Base-by-base conservation (phyloP, 2,113 vertebrate genomes). In the Craseonycteris thonglongyai region DNA sequence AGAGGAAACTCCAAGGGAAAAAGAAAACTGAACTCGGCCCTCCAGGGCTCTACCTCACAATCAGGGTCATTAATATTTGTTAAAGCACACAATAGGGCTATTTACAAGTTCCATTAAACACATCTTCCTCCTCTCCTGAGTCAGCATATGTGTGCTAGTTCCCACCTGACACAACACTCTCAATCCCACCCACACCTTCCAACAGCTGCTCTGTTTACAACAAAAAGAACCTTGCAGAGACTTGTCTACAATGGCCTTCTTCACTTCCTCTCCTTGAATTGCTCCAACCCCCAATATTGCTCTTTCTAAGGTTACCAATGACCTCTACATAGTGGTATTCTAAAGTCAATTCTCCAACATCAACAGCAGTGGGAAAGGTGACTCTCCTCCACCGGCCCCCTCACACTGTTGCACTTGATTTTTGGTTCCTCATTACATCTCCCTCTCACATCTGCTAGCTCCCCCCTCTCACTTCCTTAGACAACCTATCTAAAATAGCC, bases 91-190 rank as follows among this genome's bases (percentile, higher is more conserved):
- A 42, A 45, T 33, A 68, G 35, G 54, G 14, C 15, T 47, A 35
- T 30, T 65, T 28, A 75, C 38, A 49, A 58, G 49, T 45, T 81
- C 49, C 47, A 47, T 28, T 56, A 30, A 69, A 71, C 56, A 38
- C 33, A 45, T 24, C 76, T 80, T 51, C 22, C 71, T 21, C 59
- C 26, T 74, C 54, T 65, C 33, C 47, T 14, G 28, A 83, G 45
- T 80, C 40, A 9, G 19, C 6, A 22, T 0, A 11, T 0, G 0
- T 0, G 11, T 0, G 1, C 51, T 12, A 35, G 16, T 42, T 28
- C 26, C 22, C 33, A 78, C 13, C 8, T 38, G 38, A 45, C 2
- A 89, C 14, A 58, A 26, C 1, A 24, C 30, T 69, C 59, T 78
- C 76, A 65, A 3, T 2, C 33, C 26, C 49, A 66, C 65, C 71